Percentiles rank a stretch among this genome's conserved stretches.
Conservation (phyloP, 1,140 invertebrate species). For the Myzus persicae region DNA sequence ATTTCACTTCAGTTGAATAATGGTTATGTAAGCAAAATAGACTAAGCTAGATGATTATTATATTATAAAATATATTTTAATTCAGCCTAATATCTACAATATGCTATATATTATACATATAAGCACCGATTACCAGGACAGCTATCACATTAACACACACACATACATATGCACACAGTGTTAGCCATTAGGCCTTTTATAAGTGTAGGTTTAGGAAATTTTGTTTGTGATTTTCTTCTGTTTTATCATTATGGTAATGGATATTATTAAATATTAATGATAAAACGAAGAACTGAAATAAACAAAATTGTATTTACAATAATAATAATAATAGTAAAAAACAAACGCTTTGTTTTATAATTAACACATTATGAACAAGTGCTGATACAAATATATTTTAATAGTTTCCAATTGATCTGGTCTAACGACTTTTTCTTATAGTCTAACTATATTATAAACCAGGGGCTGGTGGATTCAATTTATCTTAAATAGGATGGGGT, state of each 20-base stretch:
- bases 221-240: conserved; percentile 23
- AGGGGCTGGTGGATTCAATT: not conserved
- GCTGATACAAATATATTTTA: not conserved
- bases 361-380: not conserved
- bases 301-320: conserved; percentile 28
- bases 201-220: not conserved
- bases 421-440: not conserved
- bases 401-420: not conserved
- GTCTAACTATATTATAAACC: not conserved
- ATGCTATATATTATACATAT: not conserved
- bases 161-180: not conserved
- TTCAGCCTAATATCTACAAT: not conserved
- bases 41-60: not conserved
- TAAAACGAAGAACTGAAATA: conserved; percentile 38
- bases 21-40: not conserved
- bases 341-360: not conserved
- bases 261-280: not conserved
- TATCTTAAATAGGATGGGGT: not conserved
- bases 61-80: not conserved
- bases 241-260: not conserved
- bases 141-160: not conserved
- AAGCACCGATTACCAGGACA: not conserved
- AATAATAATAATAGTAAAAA: not conserved
- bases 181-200: not conserved
- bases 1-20: not conserved